Base-by-base conservation (phyloP, 1,140 invertebrate species). In the Zaprionus gabonicus region DNA sequence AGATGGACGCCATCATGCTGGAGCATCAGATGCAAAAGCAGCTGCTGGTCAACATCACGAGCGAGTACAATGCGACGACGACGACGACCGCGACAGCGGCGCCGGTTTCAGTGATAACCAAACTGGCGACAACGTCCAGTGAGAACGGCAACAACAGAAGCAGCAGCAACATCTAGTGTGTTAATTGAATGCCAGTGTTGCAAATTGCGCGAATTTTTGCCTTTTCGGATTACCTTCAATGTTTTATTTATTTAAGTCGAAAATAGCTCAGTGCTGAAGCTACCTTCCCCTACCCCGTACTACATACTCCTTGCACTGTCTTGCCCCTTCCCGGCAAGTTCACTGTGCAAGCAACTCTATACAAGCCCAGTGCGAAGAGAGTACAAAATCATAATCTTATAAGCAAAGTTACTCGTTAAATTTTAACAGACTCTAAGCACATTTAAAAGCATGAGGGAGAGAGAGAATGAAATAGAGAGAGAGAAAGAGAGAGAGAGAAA, bases 1-100 rank as follows among this genome's bases (percentile, higher is more conserved):
- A 76, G 56, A 69, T 80, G 67, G 80, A 91, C 62, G 82, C 76
- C 15, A 83, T 86, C 31, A 64, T 82, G 57, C 49, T 82, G 23
- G 80, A 86, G 69, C 85, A 85, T 44, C 70, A 82, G 60, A 69
- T 70, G 41, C 85, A 90, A 53, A 74, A 79, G 51, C 72, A 90
- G 55, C 44, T 83, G 31, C 58, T 86, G 59, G 72, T 77, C 3
- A 86, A 90, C 46, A 83, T 83, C 17, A 76, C 75, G 28, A 86
- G 75, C 53, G 85, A 85, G 59, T 90, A 86, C 46, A 71, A 85
- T 55, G 81, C 72, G 23, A 23, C 57, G 4, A 46, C 72, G 49
- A 7, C 36, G 49, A 38, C 56, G 25, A 13, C 72, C 13, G 62
- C 41, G n/a, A 38, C 51, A 13, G 53, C 58, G 34, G 59, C 63